Conservation (phyloP, 92 coral and sea anemone species). For the Zoanthus sansibaricus region DNA sequence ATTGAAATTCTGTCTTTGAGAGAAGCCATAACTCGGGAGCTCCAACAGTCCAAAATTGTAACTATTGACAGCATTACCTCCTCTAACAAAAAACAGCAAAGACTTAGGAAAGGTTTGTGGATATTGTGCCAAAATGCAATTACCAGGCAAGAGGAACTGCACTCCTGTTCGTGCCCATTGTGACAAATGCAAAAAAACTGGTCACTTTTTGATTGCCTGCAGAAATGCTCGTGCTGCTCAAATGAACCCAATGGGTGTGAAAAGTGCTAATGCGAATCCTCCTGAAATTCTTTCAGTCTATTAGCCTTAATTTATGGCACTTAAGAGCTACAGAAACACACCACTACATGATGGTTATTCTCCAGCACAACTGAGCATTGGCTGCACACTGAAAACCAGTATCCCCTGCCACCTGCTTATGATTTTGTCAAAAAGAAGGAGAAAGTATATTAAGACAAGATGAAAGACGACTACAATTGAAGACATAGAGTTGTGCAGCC, state of each 20-base stretch:
- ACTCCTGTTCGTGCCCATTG: slow-evolving; percentile 55
- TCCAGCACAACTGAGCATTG: not conserved
- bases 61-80: slow-evolving; percentile 22
- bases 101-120: slow-evolving; percentile 17
- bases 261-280: not conserved
- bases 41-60: not conserved
- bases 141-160: slow-evolving; percentile 56
- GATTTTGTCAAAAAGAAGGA: slow-evolving; percentile 39
- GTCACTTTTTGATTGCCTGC: not conserved
- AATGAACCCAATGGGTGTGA: not conserved
- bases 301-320: not conserved
- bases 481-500: not conserved
- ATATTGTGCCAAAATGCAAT: slow-evolving; percentile 31
- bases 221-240: not conserved
- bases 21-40: not conserved
- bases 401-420: slow-evolving; percentile 20
- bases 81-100: not conserved
- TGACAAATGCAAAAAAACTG: slow-evolving; percentile 47
- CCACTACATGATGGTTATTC: too few species aligned
- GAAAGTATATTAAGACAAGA: not conserved
- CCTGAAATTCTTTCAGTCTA: not conserved
- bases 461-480: not conserved
- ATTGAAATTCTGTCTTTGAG: slow-evolving; percentile 17
- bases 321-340: too few species aligned
- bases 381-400: slow-evolving; percentile 3